phyloP scores from a whole-genome alignment of 2,113 vertebrate species.

The Pavo muticus region DNA sequence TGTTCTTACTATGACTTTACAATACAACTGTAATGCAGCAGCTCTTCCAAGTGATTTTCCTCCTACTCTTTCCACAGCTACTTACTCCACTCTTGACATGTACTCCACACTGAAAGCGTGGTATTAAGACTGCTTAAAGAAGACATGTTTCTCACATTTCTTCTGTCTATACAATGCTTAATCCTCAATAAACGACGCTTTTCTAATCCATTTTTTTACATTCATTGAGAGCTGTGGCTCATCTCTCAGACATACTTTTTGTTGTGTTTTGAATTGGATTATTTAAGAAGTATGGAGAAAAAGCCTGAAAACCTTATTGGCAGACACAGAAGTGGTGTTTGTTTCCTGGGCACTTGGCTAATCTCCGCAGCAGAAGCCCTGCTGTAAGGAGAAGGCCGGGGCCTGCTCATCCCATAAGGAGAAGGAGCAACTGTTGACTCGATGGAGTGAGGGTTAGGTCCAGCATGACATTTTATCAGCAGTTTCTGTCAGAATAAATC shows the following conservation, averaged over 20 bases:
- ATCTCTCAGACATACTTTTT: not conserved
- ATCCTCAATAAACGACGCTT: not conserved
- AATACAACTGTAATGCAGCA: not conserved
- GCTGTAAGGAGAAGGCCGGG: not conserved
- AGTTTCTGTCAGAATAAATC: not conserved
- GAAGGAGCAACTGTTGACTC: not conserved
- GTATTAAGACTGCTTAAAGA: not conserved
- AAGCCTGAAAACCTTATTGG: not conserved
- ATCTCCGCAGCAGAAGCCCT: not conserved
- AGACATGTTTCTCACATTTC: not conserved
- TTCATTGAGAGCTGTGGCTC: not conserved
- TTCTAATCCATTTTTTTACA: constrained; percentile 7
- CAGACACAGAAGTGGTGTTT: not conserved
- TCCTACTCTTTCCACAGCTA: not conserved
- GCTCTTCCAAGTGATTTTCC: not conserved
- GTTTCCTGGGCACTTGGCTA: not conserved
- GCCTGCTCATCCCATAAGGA: not conserved
- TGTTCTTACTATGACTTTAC: not conserved
- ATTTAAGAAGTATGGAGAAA: not conserved
- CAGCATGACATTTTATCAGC: not conserved
- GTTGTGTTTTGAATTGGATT: not conserved
- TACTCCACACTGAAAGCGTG: not conserved
- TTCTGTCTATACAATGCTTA: constrained; percentile 20
- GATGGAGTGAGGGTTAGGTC: not conserved
- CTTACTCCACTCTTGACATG: not conserved